A percentile compares a stretch with the other conserved stretches of the same genome.
phyloP scores from a whole-genome alignment of 2,888 invertebrate species.

The Mimumesa dahlbomi region DNA sequence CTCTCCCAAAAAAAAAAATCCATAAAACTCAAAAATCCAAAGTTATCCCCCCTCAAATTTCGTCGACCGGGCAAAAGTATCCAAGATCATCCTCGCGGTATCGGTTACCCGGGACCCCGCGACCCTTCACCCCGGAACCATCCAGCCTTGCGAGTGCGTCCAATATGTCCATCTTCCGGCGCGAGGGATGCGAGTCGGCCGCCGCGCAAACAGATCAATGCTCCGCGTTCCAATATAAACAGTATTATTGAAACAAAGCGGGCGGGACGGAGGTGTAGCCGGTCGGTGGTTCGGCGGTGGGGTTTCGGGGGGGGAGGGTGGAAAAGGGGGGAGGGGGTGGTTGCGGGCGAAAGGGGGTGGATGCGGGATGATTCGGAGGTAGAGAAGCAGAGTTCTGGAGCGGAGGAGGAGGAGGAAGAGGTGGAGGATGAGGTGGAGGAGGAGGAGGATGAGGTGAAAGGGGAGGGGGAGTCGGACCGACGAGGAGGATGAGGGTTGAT shows the following conservation, averaged over 20 bases:
- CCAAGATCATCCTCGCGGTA: no score
- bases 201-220: constrained; percentile 80
- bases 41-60: no score
- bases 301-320: constrained; percentile 18
- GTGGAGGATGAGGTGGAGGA: no score
- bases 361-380: background rate
- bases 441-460: constrained; percentile 20
- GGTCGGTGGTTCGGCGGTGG: constrained; percentile 55
- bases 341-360: constrained; percentile 20
- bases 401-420: no score
- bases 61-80: no score
- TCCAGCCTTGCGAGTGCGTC: constrained; percentile 38
- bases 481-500: constrained; percentile 74
- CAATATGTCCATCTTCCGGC: constrained; percentile 79
- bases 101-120: background rate
- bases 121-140: constrained; percentile 26
- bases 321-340: constrained; percentile 20
- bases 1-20: no score
- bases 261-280: constrained; percentile 68
- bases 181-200: constrained; percentile 66
- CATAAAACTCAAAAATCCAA: no score
- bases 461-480: constrained; percentile 24
- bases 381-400: no score
- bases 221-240: constrained; percentile 80
- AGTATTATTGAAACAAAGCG: constrained; percentile 81